Evolutionary conservation across 2,888 invertebrate species (phyloP), one percentile per base, ranked within the genome.

Genomic region (Mimumesa dahlbomi): DNA sequence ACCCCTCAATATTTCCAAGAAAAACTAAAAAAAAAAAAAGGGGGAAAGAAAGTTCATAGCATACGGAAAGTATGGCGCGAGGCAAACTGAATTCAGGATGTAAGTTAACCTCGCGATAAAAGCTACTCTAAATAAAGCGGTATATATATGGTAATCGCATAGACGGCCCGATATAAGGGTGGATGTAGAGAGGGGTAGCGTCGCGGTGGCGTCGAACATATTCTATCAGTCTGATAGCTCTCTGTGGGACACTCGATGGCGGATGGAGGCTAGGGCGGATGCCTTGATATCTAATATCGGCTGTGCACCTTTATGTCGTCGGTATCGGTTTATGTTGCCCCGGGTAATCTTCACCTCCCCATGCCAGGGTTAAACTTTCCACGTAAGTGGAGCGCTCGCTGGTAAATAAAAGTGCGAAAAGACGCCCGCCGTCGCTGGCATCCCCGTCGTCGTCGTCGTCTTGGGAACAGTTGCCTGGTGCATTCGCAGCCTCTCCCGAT

Each of bases 161-260:
- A 46, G 61, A 57, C 19, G 48, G 48, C n/a, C 16, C 58, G 62
- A 75, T 50, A 59, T 36, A 34, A 31, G 43, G 31, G 1, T 22
- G 40, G 40, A 22, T 9, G 6, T 18, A 7, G 16, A 11, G 14
- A 2, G 53, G 29, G 50, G 49, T 31, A 69, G 52, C 57, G 58
- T 69, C 50, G 63, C 48, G 66, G 61, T 53, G 65, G 31, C 73
- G 70, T 69, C 71, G 78, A 79, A 79, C 80, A 81, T 85, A 84
- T 85, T 84, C 83, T 85, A 84, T 85, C 85, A 79, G 84, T 82
- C 81, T 82, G 84, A 87, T 87, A 83, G 84, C 84, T 83, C 83
- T 85, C 85, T 59, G 68, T 50, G 86, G 85, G 79, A 82, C 78
- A 81, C 82, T 82, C 77, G 67, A 77, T 58, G 72, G 77, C 56